A percentile compares a stretch with the other conserved stretches of the same genome.
Evolutionary conservation across 1,140 invertebrate genomes (phyloP).

Genomic region (Elysia chlorotica): DNA sequence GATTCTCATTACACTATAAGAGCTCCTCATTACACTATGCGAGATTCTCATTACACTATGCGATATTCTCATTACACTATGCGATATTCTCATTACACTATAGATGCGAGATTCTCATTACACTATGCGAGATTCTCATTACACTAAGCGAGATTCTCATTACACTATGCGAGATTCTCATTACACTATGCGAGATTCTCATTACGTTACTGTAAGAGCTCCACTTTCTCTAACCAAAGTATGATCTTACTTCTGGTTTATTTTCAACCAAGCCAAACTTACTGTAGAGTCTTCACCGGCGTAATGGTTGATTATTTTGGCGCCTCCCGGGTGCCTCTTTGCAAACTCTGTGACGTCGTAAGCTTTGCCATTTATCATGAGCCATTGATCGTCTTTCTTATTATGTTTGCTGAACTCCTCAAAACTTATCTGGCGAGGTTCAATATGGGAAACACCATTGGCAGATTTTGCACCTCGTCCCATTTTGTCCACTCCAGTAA

Average conservation of each 20-base stretch:
- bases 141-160: no score
- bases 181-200: not conserved
- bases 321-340: slow-evolving; percentile 60
- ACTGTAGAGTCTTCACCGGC: slow-evolving; percentile 62
- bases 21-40: no score
- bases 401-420: slow-evolving; percentile 52
- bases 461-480: slow-evolving; percentile 24
- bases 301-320: slow-evolving; percentile 54
- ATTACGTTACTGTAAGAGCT: no score
- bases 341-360: slow-evolving; percentile 58
- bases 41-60: no score
- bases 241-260: no score
- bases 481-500: no score
- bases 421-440: slow-evolving; percentile 7
- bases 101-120: not conserved
- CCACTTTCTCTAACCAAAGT: no score
- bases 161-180: not conserved
- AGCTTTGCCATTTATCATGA: slow-evolving; percentile 54
- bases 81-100: no score
- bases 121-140: not conserved
- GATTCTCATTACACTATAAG: no score
- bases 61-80: no score
- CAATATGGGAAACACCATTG: slow-evolving; percentile 5
- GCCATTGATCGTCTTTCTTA: slow-evolving; percentile 49
- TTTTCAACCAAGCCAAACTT: no score